Evolutionary conservation across 2,888 invertebrate species (phyloP), one percentile per base, ranked within the genome.

Genomic region (Parnassius apollo): DNA sequence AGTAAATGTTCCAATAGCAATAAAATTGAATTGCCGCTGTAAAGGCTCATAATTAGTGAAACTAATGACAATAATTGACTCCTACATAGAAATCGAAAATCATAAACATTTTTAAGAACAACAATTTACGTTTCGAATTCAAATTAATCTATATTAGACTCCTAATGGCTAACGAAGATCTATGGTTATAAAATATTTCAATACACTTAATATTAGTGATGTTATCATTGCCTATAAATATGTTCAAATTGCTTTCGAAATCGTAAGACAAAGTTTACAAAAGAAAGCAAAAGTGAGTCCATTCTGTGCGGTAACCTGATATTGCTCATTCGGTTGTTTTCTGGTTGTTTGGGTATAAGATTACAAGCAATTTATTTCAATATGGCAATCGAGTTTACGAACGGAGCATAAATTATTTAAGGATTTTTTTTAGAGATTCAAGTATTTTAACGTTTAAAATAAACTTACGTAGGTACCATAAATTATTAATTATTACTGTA

Each of bases 351-450:
- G 87, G 88, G 85, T 90, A 89, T 91, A 88, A 85, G 87, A 91
- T 91, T 91, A 91, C 91, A 88, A 85, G 88, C 88, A 85, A 89
- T 90, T 88, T 88, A 89, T 90, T 90, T 85, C 83, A 86, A 84
- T 88, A 87, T 84, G 83, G 83, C 90, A 86, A 86, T 86, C 81
- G 82, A 85, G 88, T 88, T 87, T 85, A 86, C 81, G 83, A 81
- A 87, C 81, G 61, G 80, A 77, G 77, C 75, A 78, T 74, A 70
- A 70, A 75, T 82, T 79, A 78, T 82, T 80, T 76, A 81, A 80
- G 76, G 68, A 76, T 18, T 7, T 35, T 25, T 35, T 35, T 7
- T 35, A 35, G 35, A 25, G 3, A 25, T 2, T 18, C 18, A 18
- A 67, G 72, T 78, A 69, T 81, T 81, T 70, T 82, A 80, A 81